These are phyloP conservation scores for Leptinotarsa peninsularis DNA, from an alignment of 2,888 invertebrate genomes.

Conservation along the genomic window DNA sequence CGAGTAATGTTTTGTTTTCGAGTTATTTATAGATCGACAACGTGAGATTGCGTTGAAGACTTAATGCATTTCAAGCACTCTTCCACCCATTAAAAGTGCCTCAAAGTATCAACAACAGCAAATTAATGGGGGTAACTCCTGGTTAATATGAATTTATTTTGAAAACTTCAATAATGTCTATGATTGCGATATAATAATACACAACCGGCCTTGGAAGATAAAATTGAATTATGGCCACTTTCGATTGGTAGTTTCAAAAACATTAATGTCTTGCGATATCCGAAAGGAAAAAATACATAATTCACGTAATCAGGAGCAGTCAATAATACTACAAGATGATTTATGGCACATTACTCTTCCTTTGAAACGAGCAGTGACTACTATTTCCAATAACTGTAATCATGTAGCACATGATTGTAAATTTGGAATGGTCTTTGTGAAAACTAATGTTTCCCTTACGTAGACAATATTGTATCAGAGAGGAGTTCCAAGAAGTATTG, in stretches of 20 bases:
- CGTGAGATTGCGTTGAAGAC: slow-evolving; percentile 15
- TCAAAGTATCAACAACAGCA: slow-evolving; percentile 13
- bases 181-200: not conserved
- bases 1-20: not conserved
- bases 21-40: slow-evolving; percentile 18
- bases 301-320: not conserved
- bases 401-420: too few relatives aligned
- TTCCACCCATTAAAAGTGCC: not conserved
- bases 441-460: too few relatives aligned
- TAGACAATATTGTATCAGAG: too few relatives aligned
- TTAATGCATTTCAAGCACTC: slow-evolving; percentile 11
- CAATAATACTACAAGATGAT: not conserved
- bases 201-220: not conserved
- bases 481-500: too few relatives aligned
- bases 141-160: not conserved
- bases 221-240: not conserved
- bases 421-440: too few relatives aligned
- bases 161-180: not conserved
- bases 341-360: not conserved
- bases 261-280: not conserved
- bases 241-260: not conserved
- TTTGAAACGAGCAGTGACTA: not conserved
- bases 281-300: not conserved
- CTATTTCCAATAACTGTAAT: not conserved
- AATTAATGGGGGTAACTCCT: not conserved